A percentile compares a stretch with the other conserved stretches of the same genome.
These are phyloP conservation scores for Drosophila kambysellisi DNA, from an alignment of 2,888 invertebrate genomes.

Conservation along the genomic window DNA sequence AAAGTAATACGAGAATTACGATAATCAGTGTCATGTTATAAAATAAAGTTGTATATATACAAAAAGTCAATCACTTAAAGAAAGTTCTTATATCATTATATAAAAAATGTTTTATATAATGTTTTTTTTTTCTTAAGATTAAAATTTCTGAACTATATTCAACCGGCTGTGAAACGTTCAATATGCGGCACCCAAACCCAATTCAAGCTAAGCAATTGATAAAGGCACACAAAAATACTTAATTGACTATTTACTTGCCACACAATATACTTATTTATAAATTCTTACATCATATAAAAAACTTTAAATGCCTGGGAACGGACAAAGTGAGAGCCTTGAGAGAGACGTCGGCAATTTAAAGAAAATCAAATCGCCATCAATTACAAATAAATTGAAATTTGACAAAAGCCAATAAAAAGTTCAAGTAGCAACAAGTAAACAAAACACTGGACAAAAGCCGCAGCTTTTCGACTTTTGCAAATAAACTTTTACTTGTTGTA, in stretches of 20 bases:
- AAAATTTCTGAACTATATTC: neutral
- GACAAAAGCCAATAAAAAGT: slow-evolving; percentile 34
- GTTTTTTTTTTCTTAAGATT: neutral
- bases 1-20: neutral
- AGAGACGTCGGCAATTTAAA: slow-evolving; percentile 11
- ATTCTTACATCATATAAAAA: neutral
- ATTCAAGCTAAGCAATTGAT: neutral
- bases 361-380: slow-evolving; percentile 57
- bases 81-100: neutral
- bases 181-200: neutral
- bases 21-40: too few species aligned
- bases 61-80: neutral
- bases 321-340: slow-evolving; percentile 1
- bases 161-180: neutral
- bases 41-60: neutral
- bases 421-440: slow-evolving; percentile 39
- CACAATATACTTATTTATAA: neutral
- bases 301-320: slow-evolving; percentile 23
- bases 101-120: neutral
- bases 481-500: slow-evolving; percentile 33
- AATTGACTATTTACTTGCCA: slow-evolving; percentile 1
- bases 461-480: slow-evolving; percentile 37
- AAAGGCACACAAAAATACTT: slow-evolving; percentile 7
- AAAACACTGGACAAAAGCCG: slow-evolving; percentile 29
- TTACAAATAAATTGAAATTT: slow-evolving; percentile 47